phyloP scores from a whole-genome alignment of 2,797 vertebrate species.

The Melanotaenia boesemani region DNA sequence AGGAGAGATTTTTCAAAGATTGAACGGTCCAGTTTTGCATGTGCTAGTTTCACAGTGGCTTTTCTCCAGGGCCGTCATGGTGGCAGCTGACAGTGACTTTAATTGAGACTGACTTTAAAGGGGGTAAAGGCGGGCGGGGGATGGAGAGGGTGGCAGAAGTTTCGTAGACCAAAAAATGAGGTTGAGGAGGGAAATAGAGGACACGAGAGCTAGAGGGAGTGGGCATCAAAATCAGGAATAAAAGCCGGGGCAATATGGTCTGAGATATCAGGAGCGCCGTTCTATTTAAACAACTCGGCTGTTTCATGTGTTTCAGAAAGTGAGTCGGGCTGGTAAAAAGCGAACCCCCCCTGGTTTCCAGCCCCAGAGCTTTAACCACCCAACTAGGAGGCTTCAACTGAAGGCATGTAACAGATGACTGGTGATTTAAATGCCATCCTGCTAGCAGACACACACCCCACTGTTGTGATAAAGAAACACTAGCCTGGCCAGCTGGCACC shows the following conservation, averaged over 20 bases:
- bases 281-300: background rate
- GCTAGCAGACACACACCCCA: conserved; percentile 5
- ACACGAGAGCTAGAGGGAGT: background rate
- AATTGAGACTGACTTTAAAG: conserved; percentile 47
- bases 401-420: rapidly evolving
- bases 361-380: conserved; percentile 72
- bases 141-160: background rate
- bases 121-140: background rate
- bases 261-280: too few species aligned
- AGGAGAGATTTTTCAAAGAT: conserved; percentile 9
- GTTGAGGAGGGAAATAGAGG: background rate
- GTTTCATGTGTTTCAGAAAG: background rate
- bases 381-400: conserved; percentile 74
- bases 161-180: background rate
- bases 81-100: conserved; percentile 50
- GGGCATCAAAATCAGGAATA: too few species aligned
- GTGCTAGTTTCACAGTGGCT: conserved; percentile 26
- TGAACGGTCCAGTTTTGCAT: conserved; percentile 32
- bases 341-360: conserved; percentile 30
- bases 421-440: rapidly evolving
- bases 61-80: conserved; percentile 19
- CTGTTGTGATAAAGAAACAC: background rate
- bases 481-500: conserved; percentile 17
- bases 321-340: rapidly evolving
- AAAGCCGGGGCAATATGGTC: too few species aligned